Base-by-base conservation (phyloP, 2,797 vertebrate species). In the Austrolebias charrua region DNA sequence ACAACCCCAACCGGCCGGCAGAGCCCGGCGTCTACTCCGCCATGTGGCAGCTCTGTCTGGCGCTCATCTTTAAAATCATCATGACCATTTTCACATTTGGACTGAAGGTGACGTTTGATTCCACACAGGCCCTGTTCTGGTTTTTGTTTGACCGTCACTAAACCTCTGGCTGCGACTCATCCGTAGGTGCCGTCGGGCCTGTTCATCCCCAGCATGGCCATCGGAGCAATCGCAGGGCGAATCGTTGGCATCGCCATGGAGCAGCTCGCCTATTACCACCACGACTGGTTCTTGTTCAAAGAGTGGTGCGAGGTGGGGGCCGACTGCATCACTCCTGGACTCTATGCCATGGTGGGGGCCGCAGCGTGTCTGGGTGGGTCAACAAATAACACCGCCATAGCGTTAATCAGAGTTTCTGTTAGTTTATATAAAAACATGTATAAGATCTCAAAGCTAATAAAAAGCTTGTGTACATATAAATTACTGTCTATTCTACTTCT, bases 11-110 rank as follows among this genome's bases (percentile, higher is more conserved):
- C 76, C 91, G 93, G 44, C 94, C 96, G 16, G 92, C 96, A 1
- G 95, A 94, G 71, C 91, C 93, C 3, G 97, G 96, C 14, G 96
- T 99, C 50, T 99, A 99, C 82, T 93, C 96, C 1, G 97, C 97
- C 78, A 98, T 99, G 89, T 99, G 98, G 96, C 96, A 99, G 87
- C 91, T 99, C 40, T 96, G 96, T 84, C 90, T 99, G 87, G 98
- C 98, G 0, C 96, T 99, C 71, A 91, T 98, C 86, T 98, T 99
- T 81, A 99, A 99, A 86, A 98, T 99, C 88, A 95, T 99, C 86
- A 98, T 99, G 96, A 99, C 98, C 44, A 98, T 99, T 49, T 99
- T 99, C 90, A 99, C 98, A 49, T 99, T 99, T 33, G 98, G 98
- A 58, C 94, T 99, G 56, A 99, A 99, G 97, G 98, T 98, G 87